Conservation (phyloP, 2,113 vertebrate genomes). For the Carettochelys insculpta region DNA sequence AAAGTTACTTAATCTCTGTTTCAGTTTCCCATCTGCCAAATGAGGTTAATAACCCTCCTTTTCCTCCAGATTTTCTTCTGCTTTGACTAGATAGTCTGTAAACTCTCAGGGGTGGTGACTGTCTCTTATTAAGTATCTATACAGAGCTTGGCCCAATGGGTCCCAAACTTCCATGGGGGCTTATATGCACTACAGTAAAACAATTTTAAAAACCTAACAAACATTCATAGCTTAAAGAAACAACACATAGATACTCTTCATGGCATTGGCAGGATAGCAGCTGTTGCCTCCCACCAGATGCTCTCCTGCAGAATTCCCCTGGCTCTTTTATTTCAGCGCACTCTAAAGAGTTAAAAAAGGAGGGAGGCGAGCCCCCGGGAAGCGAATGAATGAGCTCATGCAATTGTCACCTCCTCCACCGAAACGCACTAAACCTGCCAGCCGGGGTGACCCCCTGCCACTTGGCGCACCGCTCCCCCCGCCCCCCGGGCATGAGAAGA, state of each 20-base stretch:
- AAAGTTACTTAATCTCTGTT: background rate
- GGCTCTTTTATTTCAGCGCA: background rate
- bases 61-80: background rate
- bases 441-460: background rate
- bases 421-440: background rate
- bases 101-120: background rate
- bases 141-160: background rate
- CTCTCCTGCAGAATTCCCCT: background rate
- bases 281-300: background rate
- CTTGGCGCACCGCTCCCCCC: background rate
- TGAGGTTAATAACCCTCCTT: background rate
- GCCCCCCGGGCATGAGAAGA: background rate
- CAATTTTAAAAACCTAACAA: background rate
- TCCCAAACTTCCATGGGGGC: background rate
- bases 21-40: conserved; percentile 13
- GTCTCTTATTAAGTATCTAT: background rate
- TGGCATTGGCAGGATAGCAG: background rate
- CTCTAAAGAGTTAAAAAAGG: background rate
- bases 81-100: background rate
- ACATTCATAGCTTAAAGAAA: background rate
- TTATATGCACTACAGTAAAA: background rate
- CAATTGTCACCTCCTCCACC: background rate
- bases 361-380: background rate
- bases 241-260: background rate
- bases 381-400: no score